A percentile compares a stretch with the other conserved stretches of the same genome.
Evolutionary conservation across 2,888 invertebrate genomes (phyloP).

Genomic region (Anodontia alba): DNA sequence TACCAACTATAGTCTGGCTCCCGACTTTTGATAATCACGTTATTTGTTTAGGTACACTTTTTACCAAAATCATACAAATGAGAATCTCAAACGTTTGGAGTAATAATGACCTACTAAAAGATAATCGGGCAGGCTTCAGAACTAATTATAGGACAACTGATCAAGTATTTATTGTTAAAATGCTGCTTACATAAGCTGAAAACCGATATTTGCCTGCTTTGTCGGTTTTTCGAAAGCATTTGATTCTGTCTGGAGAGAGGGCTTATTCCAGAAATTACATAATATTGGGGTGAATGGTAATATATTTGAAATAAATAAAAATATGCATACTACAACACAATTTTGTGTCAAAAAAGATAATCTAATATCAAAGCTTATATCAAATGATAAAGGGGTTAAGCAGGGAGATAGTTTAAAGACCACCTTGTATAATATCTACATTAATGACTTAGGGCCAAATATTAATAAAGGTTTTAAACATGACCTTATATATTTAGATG

Average conservation of each 20-base stretch:
- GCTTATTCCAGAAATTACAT: no score
- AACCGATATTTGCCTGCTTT: conserved; percentile 19
- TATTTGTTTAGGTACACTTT: no score
- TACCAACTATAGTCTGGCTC: no score
- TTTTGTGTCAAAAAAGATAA: conserved; percentile 16
- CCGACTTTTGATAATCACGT: no score
- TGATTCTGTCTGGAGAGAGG: no score
- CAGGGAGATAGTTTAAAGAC: conserved; percentile 27
- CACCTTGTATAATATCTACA: conserved; percentile 18
- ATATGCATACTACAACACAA: no score
- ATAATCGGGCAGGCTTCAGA: no score
- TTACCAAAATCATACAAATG: no score
- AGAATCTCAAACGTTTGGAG: no score
- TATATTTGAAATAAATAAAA: no score
- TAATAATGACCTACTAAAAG: no score
- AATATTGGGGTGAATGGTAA: no score
- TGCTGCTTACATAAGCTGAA: background rate
- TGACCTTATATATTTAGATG: background rate
- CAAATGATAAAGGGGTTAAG: conserved; percentile 9
- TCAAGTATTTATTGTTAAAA: conserved; percentile 8
- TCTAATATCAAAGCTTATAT: conserved; percentile 1
- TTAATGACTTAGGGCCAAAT: conserved; percentile 28
- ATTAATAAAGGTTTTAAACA: background rate
- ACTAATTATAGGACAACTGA: background rate
- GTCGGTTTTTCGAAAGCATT: conserved; percentile 30